Conservation (phyloP, 2,797 vertebrate genomes). For the Micromesistius poutassou region DNA sequence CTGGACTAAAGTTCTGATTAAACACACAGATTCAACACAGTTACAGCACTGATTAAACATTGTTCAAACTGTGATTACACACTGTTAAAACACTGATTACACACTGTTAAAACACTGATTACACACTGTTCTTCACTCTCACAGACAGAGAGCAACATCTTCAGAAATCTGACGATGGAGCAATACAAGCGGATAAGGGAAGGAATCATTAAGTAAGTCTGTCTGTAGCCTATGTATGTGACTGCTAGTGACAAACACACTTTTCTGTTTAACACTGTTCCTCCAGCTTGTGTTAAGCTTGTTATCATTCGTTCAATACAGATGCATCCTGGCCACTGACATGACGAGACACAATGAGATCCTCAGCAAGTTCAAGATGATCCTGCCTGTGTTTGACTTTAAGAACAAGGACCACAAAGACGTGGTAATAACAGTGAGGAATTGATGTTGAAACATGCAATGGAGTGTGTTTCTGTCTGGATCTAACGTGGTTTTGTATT, state of each 20-base stretch:
- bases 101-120: not conserved
- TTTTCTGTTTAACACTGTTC: not conserved
- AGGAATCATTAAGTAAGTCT: constrained; percentile 77
- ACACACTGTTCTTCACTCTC: constrained; percentile 26
- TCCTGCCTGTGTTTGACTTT: constrained; percentile 73
- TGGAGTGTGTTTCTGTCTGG: not conserved
- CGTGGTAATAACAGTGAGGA: constrained; percentile 60
- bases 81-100: too few relatives aligned
- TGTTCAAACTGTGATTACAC: too few relatives aligned
- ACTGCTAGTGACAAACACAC: not conserved
- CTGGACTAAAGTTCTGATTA: not conserved
- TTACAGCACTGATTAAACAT: too few relatives aligned
- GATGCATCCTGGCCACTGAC: constrained; percentile 78
- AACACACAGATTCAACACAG: not conserved
- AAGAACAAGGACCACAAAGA: constrained; percentile 74
- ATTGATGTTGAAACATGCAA: not conserved
- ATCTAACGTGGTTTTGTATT: not conserved
- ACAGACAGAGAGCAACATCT: constrained; percentile 77
- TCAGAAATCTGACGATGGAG: constrained; percentile 73
- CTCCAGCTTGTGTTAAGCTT: not conserved
- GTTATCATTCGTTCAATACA: constrained; percentile 32
- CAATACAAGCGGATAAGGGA: constrained; percentile 78
- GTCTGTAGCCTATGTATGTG: not conserved
- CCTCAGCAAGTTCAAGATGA: constrained; percentile 74
- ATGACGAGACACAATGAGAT: constrained; percentile 78